Percentiles rank a stretch among this genome's conserved stretches.
phyloP scores from a whole-genome alignment of 2,888 invertebrate species.

The Athrips mouffetella region DNA sequence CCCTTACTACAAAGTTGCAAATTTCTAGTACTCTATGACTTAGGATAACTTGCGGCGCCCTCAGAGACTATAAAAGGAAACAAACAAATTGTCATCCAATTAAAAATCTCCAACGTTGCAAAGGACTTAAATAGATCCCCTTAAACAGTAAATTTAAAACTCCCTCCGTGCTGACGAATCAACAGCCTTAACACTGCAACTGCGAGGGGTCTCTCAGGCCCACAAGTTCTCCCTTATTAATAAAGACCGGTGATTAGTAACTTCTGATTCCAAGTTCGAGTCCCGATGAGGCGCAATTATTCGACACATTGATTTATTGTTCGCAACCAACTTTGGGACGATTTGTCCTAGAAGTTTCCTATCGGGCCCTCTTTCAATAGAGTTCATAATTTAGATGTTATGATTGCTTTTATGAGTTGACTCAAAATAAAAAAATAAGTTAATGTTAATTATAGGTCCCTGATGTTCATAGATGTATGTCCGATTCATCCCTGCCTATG shows the following conservation, averaged over 20 bases:
- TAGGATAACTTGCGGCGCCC: too few relatives aligned
- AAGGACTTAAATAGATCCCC: not conserved
- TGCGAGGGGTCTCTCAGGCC: not conserved
- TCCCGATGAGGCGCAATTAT: slow-evolving; percentile 69
- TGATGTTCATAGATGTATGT: too few relatives aligned
- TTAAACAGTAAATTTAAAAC: not conserved
- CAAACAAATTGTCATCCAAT: not conserved
- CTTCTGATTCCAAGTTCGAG: slow-evolving; percentile 64
- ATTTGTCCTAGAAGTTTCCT: slow-evolving; percentile 41
- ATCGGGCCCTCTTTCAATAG: slow-evolving; percentile 7
- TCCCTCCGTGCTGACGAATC: not conserved
- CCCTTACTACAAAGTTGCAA: too few relatives aligned
- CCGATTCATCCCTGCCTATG: too few relatives aligned
- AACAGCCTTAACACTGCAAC: slow-evolving; percentile 11
- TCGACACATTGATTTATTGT: slow-evolving; percentile 77
- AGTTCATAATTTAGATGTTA: not conserved
- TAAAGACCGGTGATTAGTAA: slow-evolving; percentile 70
- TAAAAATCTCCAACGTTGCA: not conserved
- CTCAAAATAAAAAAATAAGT: not conserved
- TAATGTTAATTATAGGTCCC: not conserved
- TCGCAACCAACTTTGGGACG: slow-evolving; percentile 51
- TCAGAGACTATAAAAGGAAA: not conserved
- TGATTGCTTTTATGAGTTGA: not conserved
- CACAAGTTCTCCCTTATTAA: slow-evolving; percentile 49
- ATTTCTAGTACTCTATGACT: too few relatives aligned